A percentile compares a stretch with the other conserved stretches of the same genome.
Conservation (phyloP, 2,888 invertebrate species). For the Dusona sp. region DNA sequence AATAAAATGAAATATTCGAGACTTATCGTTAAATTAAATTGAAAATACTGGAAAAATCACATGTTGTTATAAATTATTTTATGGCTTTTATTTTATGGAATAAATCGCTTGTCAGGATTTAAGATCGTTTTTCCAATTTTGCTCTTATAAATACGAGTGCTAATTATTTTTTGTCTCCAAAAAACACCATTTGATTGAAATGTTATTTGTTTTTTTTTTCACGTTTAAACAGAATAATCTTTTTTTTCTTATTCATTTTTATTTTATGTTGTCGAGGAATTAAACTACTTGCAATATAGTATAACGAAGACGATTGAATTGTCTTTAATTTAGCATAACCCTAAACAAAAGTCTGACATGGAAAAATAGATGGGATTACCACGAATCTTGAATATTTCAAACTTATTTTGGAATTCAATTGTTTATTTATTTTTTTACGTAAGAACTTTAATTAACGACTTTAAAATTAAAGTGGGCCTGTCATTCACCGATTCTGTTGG, state of each 20-base stretch:
- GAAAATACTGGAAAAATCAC: background rate
- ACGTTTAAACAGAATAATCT: too few relatives aligned
- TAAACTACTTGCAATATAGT: too few relatives aligned
- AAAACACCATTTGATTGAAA: too few relatives aligned
- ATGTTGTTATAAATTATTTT: background rate
- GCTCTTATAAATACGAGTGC: background rate
- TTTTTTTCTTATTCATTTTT: too few relatives aligned
- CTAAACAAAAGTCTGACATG: background rate
- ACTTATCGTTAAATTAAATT: background rate
- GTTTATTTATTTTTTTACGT: background rate
- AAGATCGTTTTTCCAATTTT: background rate
- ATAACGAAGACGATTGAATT: too few relatives aligned
- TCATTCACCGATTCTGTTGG: background rate
- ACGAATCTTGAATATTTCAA: background rate
- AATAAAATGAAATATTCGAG: background rate
- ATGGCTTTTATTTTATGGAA: background rate
- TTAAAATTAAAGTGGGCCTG: background rate
- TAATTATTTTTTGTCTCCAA: too few relatives aligned
- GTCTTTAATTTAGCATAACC: too few relatives aligned
- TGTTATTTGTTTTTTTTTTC: too few relatives aligned
- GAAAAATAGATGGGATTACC: background rate
- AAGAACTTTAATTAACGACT: background rate
- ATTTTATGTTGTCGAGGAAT: too few relatives aligned
- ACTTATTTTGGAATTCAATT: background rate
- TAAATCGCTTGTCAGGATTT: background rate